These are phyloP conservation scores for Eurystomus gularis DNA, from an alignment of 2,113 vertebrate genomes.

Conservation along the genomic window DNA sequence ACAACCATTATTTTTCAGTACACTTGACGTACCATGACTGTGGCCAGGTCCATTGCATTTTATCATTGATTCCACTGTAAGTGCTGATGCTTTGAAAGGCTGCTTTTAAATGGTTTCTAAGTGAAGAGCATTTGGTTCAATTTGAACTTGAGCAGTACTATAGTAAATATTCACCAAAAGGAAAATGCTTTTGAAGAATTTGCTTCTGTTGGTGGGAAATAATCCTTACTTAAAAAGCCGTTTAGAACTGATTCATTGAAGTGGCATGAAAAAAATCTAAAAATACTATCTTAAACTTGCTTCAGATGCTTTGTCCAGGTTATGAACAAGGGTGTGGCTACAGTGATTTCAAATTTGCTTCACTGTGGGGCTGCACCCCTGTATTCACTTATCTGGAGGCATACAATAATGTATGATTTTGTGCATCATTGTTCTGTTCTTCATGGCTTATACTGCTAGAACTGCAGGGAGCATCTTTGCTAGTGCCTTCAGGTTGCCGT, in stretches of 20 bases:
- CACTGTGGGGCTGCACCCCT: background rate
- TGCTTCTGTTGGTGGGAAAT: background rate
- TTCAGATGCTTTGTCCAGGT: background rate
- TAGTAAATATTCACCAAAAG: background rate
- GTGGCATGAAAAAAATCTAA: background rate
- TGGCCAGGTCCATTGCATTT: background rate
- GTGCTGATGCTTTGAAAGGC: background rate
- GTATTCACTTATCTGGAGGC: background rate
- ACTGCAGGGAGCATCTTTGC: background rate
- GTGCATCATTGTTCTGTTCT: background rate
- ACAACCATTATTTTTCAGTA: background rate
- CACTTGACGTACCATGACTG: background rate
- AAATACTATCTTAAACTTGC: background rate
- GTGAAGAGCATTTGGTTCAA: background rate
- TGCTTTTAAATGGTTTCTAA: background rate
- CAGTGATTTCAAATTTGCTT: background rate
- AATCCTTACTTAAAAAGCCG: background rate
- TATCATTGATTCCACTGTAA: background rate
- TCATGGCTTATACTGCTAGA: background rate
- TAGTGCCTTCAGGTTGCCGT: background rate
- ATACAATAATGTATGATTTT: background rate
- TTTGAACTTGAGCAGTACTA: background rate
- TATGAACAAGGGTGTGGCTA: background rate
- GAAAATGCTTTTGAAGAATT: background rate
- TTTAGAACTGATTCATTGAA: background rate